Evolutionary conservation across 1,140 invertebrate species (phyloP).

Genomic region (Solenopsis fugax): DNA sequence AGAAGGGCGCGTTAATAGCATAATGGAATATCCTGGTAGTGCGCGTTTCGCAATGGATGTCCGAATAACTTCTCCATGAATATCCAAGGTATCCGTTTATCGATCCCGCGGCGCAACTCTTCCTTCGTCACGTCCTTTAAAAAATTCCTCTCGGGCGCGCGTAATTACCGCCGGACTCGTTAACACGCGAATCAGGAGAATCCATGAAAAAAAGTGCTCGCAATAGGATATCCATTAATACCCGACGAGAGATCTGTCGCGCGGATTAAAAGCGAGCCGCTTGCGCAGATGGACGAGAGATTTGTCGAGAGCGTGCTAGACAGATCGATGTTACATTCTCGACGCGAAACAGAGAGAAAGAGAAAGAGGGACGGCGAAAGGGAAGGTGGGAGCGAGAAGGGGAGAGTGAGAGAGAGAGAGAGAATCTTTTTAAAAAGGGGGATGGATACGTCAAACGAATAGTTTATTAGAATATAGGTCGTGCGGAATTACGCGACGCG

Average conservation of each 20-base stretch:
- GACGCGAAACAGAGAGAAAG: neutral
- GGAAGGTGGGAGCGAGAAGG: neutral
- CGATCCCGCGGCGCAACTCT: neutral
- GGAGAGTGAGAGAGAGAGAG: constrained; percentile 11
- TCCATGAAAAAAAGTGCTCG: constrained; percentile 7
- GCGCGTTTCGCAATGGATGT: neutral
- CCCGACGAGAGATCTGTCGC: constrained; percentile 23
- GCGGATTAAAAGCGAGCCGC: constrained; percentile 37
- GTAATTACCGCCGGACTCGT: constrained; percentile 10
- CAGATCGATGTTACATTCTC: constrained; percentile 48
- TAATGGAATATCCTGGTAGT: constrained; percentile 34
- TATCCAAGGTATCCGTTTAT: neutral
- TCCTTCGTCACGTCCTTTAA: neutral
- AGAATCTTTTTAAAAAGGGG: constrained; percentile 58
- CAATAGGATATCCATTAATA: constrained; percentile 43
- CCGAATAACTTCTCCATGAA: constrained; percentile 19
- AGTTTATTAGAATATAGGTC: constrained; percentile 76
- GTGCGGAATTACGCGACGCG: constrained; percentile 72
- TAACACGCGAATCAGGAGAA: constrained; percentile 25
- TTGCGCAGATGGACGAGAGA: constrained; percentile 38
- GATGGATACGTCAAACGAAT: constrained; percentile 67
- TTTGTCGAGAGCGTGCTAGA: constrained; percentile 21
- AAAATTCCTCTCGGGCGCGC: constrained; percentile 1
- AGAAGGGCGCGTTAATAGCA: constrained; percentile 20
- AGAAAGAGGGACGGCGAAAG: neutral